Base-by-base conservation (phyloP, 2,113 vertebrate species). In the Eptesicus fuscus region DNA sequence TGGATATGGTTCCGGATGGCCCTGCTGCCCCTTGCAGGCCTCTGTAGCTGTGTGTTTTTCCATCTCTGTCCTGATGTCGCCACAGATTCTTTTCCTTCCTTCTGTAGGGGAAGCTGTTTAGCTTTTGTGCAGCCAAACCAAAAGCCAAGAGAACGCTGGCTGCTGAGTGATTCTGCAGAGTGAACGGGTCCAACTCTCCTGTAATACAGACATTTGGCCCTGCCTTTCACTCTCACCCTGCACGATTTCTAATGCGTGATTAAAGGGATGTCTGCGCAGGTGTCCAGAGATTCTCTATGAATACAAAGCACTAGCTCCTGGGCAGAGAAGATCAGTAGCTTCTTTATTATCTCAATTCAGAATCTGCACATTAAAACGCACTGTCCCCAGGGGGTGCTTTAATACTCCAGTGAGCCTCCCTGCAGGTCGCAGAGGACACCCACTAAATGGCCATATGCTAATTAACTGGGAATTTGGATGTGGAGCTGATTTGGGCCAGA, bases 351-450 rank as follows among this genome's bases (percentile, higher is more conserved):
- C 67, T 96, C 67, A 61, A 13, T 84, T 61, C 28, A 10, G 61
- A 93, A 94, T 93, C 49, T 96, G 83, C 63, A 32, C 89, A 51
- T 83, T 78, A 83, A 69, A 90, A 95, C 51, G 25, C 6, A 44
- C 53, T 67, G 18, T 80, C 82, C n/a, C 20, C 59, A 25, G 61
- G 53, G 92, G 67, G 13, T 85, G 25, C 42, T 88, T 70, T 47
- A 65, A 59, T 47, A 71, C 67, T 93, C 61, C 73, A 67, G 23
- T 8, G 51, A 91, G 65, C 59, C 71, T 84, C 84, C n/a, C 70
- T 85, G 42, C 9, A n/a, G 32, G 47, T 95, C 84, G 51, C 42
- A 32, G 37, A 77, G 37, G 78, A 79, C 7, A 56, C 40, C 40
- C 20, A 25, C 35, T 42, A 82, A 78, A 80, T 89, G 91, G 18